These are phyloP conservation scores for Sweltsa coloradensis DNA, from an alignment of 1,140 invertebrate species.

Conservation along the genomic window DNA sequence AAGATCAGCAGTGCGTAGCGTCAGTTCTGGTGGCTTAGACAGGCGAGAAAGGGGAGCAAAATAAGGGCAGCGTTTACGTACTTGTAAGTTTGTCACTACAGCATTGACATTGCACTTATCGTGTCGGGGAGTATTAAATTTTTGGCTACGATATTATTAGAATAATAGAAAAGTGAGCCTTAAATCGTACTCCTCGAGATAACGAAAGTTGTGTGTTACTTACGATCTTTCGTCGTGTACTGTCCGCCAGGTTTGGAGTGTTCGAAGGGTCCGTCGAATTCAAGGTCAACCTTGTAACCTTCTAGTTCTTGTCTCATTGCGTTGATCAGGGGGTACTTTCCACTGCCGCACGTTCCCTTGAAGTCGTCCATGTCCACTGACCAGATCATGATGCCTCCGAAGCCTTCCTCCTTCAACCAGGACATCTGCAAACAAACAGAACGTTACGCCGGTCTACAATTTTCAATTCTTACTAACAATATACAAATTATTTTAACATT, in stretches of 20 bases:
- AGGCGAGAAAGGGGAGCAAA: too few species aligned
- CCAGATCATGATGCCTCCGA: constrained; percentile 96
- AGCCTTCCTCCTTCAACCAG: constrained; percentile 87
- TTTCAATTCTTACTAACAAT: neutral
- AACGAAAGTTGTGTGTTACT: constrained; percentile 36
- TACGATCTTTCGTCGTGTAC: constrained; percentile 78
- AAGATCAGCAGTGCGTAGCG: too few species aligned
- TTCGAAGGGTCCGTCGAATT: constrained; percentile 79
- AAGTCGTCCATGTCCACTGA: constrained; percentile 95
- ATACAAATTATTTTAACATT: neutral
- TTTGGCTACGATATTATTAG: too few species aligned
- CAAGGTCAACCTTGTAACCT: constrained; percentile 71
- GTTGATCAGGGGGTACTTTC: constrained; percentile 80
- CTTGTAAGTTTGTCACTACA: too few species aligned
- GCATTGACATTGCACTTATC: too few species aligned
- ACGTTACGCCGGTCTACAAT: too few species aligned
- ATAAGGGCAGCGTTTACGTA: too few species aligned
- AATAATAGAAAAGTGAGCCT: too few species aligned
- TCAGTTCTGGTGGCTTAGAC: too few species aligned
- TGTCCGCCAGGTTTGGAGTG: constrained; percentile 51
- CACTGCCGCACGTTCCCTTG: constrained; percentile 73
- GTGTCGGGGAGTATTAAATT: too few species aligned
- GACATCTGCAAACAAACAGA: constrained; percentile 51
- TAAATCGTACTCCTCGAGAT: too few species aligned
- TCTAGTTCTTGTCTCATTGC: constrained; percentile 75